These are phyloP conservation scores for Cetoscarus ocellatus DNA, from an alignment of 2,797 vertebrate species.

Conservation along the genomic window DNA sequence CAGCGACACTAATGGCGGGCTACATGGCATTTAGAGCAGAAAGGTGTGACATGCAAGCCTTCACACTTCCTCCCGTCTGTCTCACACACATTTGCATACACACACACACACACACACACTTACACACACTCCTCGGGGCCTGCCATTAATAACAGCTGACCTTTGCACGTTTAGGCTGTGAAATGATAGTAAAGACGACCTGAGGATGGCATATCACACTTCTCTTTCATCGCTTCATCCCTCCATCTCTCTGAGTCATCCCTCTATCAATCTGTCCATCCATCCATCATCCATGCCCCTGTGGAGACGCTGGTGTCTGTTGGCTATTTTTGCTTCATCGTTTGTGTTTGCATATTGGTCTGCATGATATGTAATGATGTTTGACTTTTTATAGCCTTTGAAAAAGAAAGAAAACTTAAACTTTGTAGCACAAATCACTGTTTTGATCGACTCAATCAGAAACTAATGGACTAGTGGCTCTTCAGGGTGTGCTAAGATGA, in stretches of 20 bases:
- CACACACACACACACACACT: constrained; percentile 16
- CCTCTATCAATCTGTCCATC: constrained; percentile 11
- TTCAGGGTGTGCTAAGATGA: too few relatives aligned
- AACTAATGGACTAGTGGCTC: too few relatives aligned
- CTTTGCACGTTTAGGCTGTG: constrained; percentile 77
- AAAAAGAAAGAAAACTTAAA: too few relatives aligned
- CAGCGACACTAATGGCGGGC: constrained; percentile 59
- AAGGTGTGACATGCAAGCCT: constrained; percentile 79
- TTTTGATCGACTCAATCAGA: too few relatives aligned
- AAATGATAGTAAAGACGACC: constrained; percentile 71
- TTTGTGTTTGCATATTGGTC: neutral
- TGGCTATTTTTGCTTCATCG: constrained; percentile 8
- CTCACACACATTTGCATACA: constrained; percentile 62
- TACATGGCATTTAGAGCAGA: constrained; percentile 79
- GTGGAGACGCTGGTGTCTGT: neutral
- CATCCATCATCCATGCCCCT: neutral
- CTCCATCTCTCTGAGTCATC: constrained; percentile 11
- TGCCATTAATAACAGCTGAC: constrained; percentile 77
- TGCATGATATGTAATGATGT: neutral
- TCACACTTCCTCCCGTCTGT: constrained; percentile 47
- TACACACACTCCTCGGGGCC: constrained; percentile 53
- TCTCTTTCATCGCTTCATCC: constrained; percentile 28
- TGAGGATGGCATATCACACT: constrained; percentile 50
- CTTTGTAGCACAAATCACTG: too few relatives aligned
- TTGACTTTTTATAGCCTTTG: too few relatives aligned